Conservation (phyloP, 2,888 invertebrate species). For the Nomada ferruginata region DNA sequence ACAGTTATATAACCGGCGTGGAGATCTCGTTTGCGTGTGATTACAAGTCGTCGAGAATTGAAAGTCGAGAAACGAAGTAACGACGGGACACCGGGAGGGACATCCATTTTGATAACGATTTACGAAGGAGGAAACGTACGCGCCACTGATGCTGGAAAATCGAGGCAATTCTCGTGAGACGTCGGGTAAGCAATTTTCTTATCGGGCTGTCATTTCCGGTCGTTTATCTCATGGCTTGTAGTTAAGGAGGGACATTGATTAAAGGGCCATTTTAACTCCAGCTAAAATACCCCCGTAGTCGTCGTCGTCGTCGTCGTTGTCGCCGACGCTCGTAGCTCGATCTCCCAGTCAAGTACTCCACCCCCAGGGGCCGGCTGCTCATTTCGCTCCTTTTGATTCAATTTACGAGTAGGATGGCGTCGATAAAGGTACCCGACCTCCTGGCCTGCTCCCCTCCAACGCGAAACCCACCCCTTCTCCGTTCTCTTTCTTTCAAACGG, state of each 20-base stretch:
- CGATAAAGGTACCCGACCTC: slow-evolving; percentile 70
- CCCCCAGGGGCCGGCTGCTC: slow-evolving; percentile 56
- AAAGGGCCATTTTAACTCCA: slow-evolving; percentile 80
- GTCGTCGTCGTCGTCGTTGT: slow-evolving; percentile 19
- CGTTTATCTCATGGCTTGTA: slow-evolving; percentile 82
- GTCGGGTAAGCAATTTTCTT: slow-evolving; percentile 81
- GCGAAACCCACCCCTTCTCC: slow-evolving; percentile 27
- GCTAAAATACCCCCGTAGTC: slow-evolving; percentile 70
- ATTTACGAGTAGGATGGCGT: slow-evolving; percentile 80
- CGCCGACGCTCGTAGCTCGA: slow-evolving; percentile 25
- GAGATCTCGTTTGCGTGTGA: slow-evolving; percentile 39
- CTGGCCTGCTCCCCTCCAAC: slow-evolving; percentile 43
- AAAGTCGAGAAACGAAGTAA: slow-evolving; percentile 22
- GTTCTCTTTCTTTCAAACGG: slow-evolving; percentile 13
- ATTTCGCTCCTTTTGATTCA: slow-evolving; percentile 82
- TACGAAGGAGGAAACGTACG: slow-evolving; percentile 57
- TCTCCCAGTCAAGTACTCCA: slow-evolving; percentile 27
- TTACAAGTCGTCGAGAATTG: background rate
- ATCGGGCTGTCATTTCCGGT: slow-evolving; percentile 82
- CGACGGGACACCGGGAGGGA: slow-evolving; percentile 48
- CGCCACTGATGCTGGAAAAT: slow-evolving; percentile 67
- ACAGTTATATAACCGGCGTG: background rate
- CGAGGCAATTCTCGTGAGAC: slow-evolving; percentile 75
- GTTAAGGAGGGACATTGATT: slow-evolving; percentile 80
- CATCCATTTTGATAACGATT: slow-evolving; percentile 73